These are phyloP conservation scores for Mnemiopsis leidyi DNA, from an alignment of 37 sponge, comb jelly and placozoan genomes.

Conservation along the genomic window DNA sequence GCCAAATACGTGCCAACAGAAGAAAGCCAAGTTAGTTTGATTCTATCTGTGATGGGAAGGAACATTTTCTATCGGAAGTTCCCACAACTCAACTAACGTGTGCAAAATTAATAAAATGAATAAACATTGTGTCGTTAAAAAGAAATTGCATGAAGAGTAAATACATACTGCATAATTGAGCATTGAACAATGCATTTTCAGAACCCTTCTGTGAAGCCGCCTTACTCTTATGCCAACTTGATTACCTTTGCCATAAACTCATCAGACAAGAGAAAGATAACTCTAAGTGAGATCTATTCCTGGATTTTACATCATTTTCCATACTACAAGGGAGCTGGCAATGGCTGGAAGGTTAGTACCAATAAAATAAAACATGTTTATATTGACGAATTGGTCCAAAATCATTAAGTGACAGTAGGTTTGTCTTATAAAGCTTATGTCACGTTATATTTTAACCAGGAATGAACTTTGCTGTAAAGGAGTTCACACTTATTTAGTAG, in stretches of 20 bases:
- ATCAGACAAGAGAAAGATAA: slow-evolving; percentile 72
- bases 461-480: too few species aligned
- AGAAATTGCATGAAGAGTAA: background rate
- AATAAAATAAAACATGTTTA: background rate
- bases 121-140: too few species aligned
- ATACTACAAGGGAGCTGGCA: slow-evolving; percentile 85
- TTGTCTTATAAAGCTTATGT: background rate
- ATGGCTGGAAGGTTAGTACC: slow-evolving; percentile 89
- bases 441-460: too few species aligned
- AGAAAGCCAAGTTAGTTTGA: slow-evolving; percentile 19
- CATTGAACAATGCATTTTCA: background rate
- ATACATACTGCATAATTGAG: background rate
- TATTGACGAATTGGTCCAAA: background rate
- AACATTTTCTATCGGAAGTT: too few species aligned
- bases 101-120: background rate
- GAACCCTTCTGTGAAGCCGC: slow-evolving; percentile 77
- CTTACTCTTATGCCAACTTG: slow-evolving; percentile 89
- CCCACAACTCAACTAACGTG: background rate
- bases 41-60: too few species aligned
- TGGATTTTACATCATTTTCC: slow-evolving; percentile 92
- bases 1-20: slow-evolving; percentile 49
- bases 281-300: slow-evolving; percentile 88
- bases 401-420: background rate
- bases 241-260: slow-evolving; percentile 96
- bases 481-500: too few species aligned